Evolutionary conservation across 2,888 invertebrate species (phyloP).

Genomic region (Ochropleura plecta): DNA sequence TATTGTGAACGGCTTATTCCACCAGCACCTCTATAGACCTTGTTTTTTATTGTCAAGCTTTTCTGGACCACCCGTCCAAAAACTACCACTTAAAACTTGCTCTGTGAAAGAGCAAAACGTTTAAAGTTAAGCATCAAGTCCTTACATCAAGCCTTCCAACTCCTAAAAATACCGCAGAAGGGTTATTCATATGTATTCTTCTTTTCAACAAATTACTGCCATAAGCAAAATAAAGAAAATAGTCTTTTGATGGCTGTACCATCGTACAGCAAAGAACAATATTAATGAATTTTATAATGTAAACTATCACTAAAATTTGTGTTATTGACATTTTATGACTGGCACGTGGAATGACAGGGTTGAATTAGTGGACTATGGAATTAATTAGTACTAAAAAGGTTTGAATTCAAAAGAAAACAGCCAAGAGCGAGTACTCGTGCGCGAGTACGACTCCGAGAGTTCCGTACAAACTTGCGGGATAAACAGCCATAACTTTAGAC

Average conservation of each 20-base stretch:
- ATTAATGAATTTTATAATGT: slow-evolving; percentile 45
- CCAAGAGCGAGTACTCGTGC: too few relatives aligned
- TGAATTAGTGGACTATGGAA: background rate
- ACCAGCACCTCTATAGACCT: background rate
- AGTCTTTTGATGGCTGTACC: slow-evolving; percentile 27
- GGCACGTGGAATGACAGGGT: slow-evolving; percentile 15
- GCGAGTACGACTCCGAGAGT: too few relatives aligned
- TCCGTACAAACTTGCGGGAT: too few relatives aligned
- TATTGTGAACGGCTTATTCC: background rate
- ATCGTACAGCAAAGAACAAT: slow-evolving; percentile 40
- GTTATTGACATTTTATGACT: slow-evolving; percentile 34
- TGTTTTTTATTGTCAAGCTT: background rate
- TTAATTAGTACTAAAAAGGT: background rate
- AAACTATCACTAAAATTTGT: slow-evolving; percentile 48
- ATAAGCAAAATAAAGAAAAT: slow-evolving; percentile 58
- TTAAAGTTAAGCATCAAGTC: background rate
- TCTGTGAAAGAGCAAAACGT: background rate
- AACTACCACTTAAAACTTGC: background rate
- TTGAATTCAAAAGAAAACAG: background rate
- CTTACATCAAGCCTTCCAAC: slow-evolving; percentile 48
- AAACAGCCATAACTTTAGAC: too few relatives aligned
- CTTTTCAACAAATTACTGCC: slow-evolving; percentile 59
- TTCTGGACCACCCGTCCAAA: background rate
- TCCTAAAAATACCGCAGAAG: slow-evolving; percentile 52
- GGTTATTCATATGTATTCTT: slow-evolving; percentile 50